Evolutionary conservation across 2,113 vertebrate genomes (phyloP).

Genomic region (Illadopsis cleaveri): DNA sequence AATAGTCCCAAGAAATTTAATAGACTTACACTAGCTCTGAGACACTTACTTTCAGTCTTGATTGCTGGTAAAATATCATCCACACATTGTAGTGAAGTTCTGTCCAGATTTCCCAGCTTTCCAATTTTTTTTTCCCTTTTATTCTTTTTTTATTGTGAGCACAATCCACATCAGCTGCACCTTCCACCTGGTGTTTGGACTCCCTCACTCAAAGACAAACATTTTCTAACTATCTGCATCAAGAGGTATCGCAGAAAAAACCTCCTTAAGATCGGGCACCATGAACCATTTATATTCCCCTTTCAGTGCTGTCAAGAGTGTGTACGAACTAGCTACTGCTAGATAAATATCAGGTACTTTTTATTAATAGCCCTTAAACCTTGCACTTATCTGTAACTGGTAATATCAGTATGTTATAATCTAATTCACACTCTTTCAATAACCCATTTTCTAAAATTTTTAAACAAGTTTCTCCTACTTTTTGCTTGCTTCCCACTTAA

Average conservation of each 20-base stretch:
- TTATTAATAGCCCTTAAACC: neutral
- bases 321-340: neutral
- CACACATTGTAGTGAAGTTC: neutral
- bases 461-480: neutral
- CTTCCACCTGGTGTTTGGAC: neutral
- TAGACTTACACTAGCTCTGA: fast-evolving
- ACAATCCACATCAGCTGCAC: neutral
- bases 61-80: neutral
- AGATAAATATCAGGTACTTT: neutral
- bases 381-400: neutral
- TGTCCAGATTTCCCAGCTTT: neutral
- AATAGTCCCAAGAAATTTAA: neutral
- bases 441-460: neutral
- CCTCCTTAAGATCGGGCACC: neutral
- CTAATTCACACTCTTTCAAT: neutral
- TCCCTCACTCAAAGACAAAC: neutral
- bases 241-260: neutral
- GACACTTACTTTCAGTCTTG: neutral
- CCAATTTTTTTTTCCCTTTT: too few species aligned
- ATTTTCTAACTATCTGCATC: neutral
- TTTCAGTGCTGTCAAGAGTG: neutral
- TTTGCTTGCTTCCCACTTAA: neutral
- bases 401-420: neutral
- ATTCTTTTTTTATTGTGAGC: neutral
- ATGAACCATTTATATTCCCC: neutral